These are phyloP conservation scores for Elephas maximus DNA, from an alignment of 2,113 vertebrate species.

Conservation along the genomic window DNA sequence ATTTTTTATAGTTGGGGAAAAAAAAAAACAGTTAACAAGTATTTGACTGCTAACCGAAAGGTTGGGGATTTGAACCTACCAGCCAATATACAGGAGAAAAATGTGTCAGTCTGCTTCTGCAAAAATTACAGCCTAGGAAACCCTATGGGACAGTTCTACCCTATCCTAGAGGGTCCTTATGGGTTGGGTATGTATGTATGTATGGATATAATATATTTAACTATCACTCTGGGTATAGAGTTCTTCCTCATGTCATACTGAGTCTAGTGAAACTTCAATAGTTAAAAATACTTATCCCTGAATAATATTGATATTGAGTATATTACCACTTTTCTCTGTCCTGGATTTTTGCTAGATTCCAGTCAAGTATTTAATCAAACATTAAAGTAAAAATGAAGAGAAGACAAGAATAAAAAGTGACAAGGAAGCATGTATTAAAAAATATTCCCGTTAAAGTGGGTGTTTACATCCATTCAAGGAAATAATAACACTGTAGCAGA, in stretches of 20 bases:
- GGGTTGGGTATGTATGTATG: no score
- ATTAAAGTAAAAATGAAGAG: not conserved
- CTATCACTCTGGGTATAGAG: constrained; percentile 26
- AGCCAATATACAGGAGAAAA: no score
- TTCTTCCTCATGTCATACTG: not conserved
- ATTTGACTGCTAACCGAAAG: no score
- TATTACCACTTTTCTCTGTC: constrained; percentile 20
- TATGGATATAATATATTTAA: not conserved
- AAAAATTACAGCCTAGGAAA: no score
- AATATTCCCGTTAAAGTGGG: not conserved
- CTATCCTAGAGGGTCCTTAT: no score
- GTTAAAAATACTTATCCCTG: constrained; percentile 58
- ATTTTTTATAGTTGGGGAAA: no score
- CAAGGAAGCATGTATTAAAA: not conserved
- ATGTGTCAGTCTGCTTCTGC: no score
- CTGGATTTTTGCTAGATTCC: not conserved
- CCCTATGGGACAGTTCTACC: no score
- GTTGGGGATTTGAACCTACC: no score
- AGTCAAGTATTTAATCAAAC: constrained; percentile 45
- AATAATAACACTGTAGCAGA: constrained; percentile 51
- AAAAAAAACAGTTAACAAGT: no score
- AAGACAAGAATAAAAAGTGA: not conserved
- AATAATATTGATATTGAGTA: not conserved
- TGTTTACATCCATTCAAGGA: not conserved
- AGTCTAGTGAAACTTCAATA: not conserved